phyloP scores from a whole-genome alignment of 2,797 vertebrate genomes.

The Sarcophilus harrisii region DNA sequence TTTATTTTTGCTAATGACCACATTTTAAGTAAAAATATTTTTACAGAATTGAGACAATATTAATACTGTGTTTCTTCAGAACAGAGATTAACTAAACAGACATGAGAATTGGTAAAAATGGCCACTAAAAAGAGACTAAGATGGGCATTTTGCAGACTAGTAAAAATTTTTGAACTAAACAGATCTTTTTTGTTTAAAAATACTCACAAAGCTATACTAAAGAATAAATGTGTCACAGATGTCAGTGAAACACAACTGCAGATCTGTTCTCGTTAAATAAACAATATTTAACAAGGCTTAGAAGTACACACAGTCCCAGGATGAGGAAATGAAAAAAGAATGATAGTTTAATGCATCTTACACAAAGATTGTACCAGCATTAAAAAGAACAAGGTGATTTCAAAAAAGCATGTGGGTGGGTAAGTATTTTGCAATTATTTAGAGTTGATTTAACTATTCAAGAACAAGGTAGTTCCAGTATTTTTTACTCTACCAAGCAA shows the following conservation, averaged over 20 bases:
- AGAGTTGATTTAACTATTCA: slow-evolving; percentile 12
- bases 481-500: slow-evolving; percentile 22
- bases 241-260: background rate
- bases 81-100: background rate
- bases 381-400: background rate
- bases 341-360: background rate
- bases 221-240: background rate
- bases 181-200: background rate
- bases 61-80: background rate
- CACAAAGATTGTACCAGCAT: slow-evolving; percentile 4
- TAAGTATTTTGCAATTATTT: slow-evolving; percentile 14
- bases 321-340: background rate
- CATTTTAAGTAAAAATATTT: background rate
- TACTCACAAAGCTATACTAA: background rate
- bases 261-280: background rate
- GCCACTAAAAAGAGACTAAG: background rate
- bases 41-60: background rate
- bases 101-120: background rate
- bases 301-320: background rate
- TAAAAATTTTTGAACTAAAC: background rate
- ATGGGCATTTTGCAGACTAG: background rate
- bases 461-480: background rate
- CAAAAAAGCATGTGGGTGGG: background rate
- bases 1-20: background rate
- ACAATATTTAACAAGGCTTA: background rate